Evolutionary conservation across 2,797 vertebrate species (phyloP).

Genomic region (Poecile montanus): DNA sequence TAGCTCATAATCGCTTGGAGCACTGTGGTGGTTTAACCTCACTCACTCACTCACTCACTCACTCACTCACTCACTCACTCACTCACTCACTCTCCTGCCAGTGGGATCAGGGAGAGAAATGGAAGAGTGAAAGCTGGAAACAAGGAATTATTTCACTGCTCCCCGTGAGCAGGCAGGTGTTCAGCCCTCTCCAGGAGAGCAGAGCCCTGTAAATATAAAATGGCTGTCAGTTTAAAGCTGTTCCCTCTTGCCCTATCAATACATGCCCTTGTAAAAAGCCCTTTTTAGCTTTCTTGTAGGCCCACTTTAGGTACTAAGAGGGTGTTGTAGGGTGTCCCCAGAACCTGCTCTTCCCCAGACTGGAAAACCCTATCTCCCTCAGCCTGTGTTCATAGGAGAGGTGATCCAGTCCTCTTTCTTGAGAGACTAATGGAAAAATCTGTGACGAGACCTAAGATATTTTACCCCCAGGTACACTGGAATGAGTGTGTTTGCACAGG

Average conservation of each 20-base stretch:
- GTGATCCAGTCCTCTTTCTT: background rate
- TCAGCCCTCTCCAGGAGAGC: background rate
- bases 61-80: too few species aligned
- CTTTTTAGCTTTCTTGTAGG: background rate
- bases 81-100: too few species aligned
- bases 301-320: background rate
- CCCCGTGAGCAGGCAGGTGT: background rate
- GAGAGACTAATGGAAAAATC: background rate
- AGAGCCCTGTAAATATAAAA: background rate
- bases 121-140: background rate
- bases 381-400: background rate
- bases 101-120: background rate
- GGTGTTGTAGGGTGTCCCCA: background rate
- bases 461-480: background rate
- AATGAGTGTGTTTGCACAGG: background rate
- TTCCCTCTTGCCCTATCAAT: background rate
- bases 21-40: background rate
- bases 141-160: background rate
- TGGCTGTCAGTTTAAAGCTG: background rate
- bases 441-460: background rate
- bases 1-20: background rate
- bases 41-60: too few species aligned
- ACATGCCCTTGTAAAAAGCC: background rate
- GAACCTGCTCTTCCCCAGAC: background rate
- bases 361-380: background rate